Base-by-base conservation (phyloP, 1,140 invertebrate species). In the Bombus confusus region DNA sequence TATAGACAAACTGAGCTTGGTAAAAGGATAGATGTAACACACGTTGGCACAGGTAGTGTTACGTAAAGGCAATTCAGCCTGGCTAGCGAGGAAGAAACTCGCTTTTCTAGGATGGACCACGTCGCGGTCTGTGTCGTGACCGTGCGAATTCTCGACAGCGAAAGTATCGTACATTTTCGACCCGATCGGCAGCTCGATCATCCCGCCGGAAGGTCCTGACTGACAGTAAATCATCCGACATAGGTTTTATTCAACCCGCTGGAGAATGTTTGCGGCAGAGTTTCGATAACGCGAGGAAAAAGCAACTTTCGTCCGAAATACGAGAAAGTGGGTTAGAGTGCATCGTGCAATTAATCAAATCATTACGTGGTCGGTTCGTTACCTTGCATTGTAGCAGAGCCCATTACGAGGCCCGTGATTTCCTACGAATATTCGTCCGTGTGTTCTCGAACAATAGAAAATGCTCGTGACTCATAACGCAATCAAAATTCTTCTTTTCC, bases 11-110 rank as follows among this genome's bases (percentile, higher is more conserved):
- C n/a, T 25, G 43, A 69, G 62, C 37, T 71, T 10, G 41, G 73
- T 79, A 83, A 83, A 78, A 52, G 66, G 68, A 80, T 80, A 64
- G 76, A 39, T 47, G 77, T 80, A 80, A 80, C 73, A 41, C 25
- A 39, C 34, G 66, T 31, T n/a, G 72, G 34, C 41, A 47, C 76
- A 39, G 15, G 12, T 18, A 15, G 18, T 3, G 74, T 85, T 85
- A 85, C 77, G 34, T 85, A 85, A 85, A 80, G 28, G 41, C 25
- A 47, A 62, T 73, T 80, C 68, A 13, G 25, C 28, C 9, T 10
- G 22, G 28, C 52, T 41, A 34, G 2, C 34, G 34, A 72, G 41
- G 83, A 85, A 43, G 82, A 71, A 34, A 62, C 76, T 34, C 52
- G 76, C 25, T n/a, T 47, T 22, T 25, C 57, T 64, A 28, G 68